These are phyloP conservation scores for Agelaius phoeniceus DNA, from an alignment of 2,113 vertebrate species.

Conservation along the genomic window DNA sequence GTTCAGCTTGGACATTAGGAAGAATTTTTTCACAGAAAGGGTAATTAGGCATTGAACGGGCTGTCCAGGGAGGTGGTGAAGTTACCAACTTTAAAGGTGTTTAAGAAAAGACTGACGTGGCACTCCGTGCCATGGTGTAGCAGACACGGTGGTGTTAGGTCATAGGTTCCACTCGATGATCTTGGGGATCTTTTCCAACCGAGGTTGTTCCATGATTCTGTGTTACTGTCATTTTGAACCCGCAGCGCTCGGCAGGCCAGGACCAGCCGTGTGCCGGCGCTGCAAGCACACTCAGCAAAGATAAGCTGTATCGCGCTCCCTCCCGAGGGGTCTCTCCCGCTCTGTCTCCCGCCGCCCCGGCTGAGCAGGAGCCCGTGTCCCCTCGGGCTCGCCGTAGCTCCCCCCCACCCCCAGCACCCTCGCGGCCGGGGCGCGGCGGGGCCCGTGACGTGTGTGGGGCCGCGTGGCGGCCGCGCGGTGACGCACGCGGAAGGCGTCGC, in stretches of 20 bases:
- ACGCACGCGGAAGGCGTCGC: background rate
- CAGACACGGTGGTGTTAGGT: too few relatives aligned
- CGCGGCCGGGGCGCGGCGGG: background rate
- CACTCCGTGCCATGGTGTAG: background rate
- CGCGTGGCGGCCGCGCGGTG: background rate
- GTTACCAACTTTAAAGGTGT: background rate
- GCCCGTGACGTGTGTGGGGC: background rate
- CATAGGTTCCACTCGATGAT: too few relatives aligned
- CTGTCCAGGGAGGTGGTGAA: too few relatives aligned
- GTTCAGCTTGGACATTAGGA: background rate
- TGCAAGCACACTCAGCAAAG: background rate
- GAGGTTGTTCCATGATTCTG: too few relatives aligned
- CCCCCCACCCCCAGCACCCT: background rate
- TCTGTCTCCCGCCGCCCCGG: too few relatives aligned
- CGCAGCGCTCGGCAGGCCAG: background rate
- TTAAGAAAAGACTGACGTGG: background rate
- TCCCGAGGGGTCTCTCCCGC: too few relatives aligned
- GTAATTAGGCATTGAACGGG: background rate
- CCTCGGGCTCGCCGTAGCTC: background rate
- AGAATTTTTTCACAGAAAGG: background rate
- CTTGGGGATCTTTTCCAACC: background rate
- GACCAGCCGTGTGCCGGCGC: rapidly evolving
- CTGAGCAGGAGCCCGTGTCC: rapidly evolving
- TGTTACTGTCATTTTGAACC: background rate
- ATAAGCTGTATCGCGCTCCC: rapidly evolving